Percentiles rank a stretch among this genome's conserved stretches.
These are phyloP conservation scores for Theristicus caerulescens DNA, from an alignment of 2,113 vertebrate species.

Conservation along the genomic window DNA sequence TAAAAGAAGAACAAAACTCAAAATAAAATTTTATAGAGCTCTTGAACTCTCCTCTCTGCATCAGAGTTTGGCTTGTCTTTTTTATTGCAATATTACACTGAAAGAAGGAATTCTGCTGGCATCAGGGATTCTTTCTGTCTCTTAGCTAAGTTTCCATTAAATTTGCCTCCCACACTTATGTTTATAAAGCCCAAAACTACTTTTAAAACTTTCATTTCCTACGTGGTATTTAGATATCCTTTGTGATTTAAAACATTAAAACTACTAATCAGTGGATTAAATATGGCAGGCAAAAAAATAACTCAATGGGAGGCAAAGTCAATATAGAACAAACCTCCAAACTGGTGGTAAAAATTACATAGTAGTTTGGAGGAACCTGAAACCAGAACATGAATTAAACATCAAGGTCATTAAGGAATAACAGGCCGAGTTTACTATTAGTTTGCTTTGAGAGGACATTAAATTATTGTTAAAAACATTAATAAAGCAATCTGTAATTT, in stretches of 20 bases:
- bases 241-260: slow-evolving; percentile 14
- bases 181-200: slow-evolving; percentile 54
- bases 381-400: slow-evolving; percentile 35
- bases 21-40: not conserved
- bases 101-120: slow-evolving; percentile 50
- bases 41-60: not conserved
- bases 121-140: slow-evolving; percentile 27
- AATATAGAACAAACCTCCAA: slow-evolving; percentile 24
- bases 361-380: slow-evolving; percentile 17
- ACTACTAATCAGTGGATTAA: slow-evolving; percentile 51
- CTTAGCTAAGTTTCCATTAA: slow-evolving; percentile 36
- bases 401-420: not conserved
- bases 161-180: slow-evolving; percentile 26
- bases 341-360: slow-evolving; percentile 32
- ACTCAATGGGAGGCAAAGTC: slow-evolving; percentile 52
- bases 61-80: slow-evolving; percentile 25
- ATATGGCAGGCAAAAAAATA: slow-evolving; percentile 13
- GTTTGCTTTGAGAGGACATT: not conserved
- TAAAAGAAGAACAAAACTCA: not conserved
- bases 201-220: slow-evolving; percentile 60
- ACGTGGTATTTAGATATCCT: not conserved
- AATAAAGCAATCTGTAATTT: not conserved
- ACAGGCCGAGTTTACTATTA: not conserved
- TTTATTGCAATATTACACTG: not conserved
- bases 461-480: not conserved